A percentile compares a stretch with the other conserved stretches of the same genome.
phyloP scores from a whole-genome alignment of 1,140 invertebrate genomes.

The Dendrolimus punctatus region DNA sequence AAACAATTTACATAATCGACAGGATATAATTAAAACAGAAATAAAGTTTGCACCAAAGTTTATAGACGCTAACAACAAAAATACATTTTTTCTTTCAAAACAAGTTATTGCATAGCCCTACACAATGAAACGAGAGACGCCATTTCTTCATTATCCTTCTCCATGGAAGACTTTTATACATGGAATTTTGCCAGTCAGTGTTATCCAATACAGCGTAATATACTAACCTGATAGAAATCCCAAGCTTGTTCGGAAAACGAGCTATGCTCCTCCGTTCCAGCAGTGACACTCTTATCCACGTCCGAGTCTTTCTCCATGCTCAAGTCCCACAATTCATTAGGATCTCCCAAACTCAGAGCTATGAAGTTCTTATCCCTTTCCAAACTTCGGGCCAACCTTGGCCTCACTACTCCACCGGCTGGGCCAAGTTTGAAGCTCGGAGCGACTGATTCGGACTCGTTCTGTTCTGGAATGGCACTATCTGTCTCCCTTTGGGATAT shows the following conservation, averaged over 20 bases:
- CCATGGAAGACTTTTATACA: too few species aligned
- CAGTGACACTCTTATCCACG: conserved; percentile 62
- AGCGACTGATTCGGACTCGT: conserved; percentile 48
- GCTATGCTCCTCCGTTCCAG: conserved; percentile 79
- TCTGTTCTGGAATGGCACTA: conserved; percentile 58
- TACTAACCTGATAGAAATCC: conserved; percentile 83
- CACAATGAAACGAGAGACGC: too few species aligned
- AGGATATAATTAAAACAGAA: neutral
- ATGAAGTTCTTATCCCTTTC: conserved; percentile 57
- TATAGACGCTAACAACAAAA: too few species aligned
- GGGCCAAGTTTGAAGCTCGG: conserved; percentile 76
- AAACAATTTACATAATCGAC: neutral
- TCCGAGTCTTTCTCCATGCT: conserved; percentile 63
- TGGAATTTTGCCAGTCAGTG: too few species aligned
- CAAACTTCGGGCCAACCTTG: conserved; percentile 49
- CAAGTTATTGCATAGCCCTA: too few species aligned
- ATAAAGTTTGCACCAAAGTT: neutral
- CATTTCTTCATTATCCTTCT: too few species aligned
- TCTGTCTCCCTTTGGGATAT: conserved; percentile 60
- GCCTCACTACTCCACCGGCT: conserved; percentile 58
- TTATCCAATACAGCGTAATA: neutral
- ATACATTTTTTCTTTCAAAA: too few species aligned
- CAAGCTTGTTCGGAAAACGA: conserved; percentile 91
- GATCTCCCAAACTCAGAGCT: conserved; percentile 52
- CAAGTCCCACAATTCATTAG: conserved; percentile 53